Conservation (phyloP, 2,888 invertebrate genomes). For the Norana najaformis region DNA sequence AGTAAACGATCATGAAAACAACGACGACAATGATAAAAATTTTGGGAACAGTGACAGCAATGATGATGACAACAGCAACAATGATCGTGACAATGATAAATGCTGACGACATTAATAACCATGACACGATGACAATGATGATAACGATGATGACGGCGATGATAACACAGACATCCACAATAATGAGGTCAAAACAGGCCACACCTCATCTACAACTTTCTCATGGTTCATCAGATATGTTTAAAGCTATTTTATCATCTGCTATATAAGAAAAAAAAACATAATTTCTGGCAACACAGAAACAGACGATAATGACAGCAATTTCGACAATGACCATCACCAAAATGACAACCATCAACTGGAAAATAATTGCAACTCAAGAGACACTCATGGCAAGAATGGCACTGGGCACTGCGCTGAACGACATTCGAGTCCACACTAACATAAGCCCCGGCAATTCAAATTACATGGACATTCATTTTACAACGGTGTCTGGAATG, state of each 20-base stretch:
- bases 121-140: neutral
- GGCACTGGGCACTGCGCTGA: neutral
- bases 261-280: neutral
- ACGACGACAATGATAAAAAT: no score
- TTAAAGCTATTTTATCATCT: neutral
- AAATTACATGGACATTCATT: conserved; percentile 5
- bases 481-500: neutral
- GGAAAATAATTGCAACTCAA: neutral
- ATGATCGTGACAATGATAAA: neutral
- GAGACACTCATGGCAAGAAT: neutral
- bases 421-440: neutral
- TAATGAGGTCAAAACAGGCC: neutral
- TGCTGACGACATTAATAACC: no score
- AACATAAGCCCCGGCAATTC: neutral
- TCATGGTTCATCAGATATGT: neutral
- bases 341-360: neutral
- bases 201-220: neutral
- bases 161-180: neutral
- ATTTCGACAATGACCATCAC: neutral
- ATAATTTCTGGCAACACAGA: conserved; percentile 2
- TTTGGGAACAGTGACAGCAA: no score
- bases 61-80: neutral
- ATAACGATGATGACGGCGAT: neutral
- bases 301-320: neutral
- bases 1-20: no score